These are phyloP conservation scores for Emys orbicularis DNA, from an alignment of 2,797 vertebrate species.

Conservation along the genomic window DNA sequence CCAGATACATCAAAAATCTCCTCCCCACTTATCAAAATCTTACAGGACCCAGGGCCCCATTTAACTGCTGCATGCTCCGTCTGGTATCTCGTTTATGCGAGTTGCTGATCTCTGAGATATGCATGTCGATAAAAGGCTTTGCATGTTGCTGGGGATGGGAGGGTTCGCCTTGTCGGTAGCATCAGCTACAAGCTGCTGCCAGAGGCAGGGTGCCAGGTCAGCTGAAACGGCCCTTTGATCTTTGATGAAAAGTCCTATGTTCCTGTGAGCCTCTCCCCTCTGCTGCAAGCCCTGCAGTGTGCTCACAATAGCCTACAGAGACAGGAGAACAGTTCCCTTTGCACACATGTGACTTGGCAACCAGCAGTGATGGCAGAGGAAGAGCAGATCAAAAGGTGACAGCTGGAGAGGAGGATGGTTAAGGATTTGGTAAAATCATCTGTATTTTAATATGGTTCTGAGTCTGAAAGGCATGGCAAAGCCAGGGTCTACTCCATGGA, in stretches of 20 bases:
- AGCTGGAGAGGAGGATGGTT: neutral
- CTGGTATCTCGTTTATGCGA: neutral
- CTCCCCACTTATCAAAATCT: neutral
- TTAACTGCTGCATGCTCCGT: neutral
- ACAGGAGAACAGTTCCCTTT: neutral
- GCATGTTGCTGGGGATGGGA: neutral
- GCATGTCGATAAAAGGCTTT: neutral
- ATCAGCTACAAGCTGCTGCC: neutral
- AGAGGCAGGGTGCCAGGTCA: neutral
- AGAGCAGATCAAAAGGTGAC: neutral
- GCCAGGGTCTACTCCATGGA: neutral
- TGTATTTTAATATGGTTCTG: neutral
- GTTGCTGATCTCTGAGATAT: neutral
- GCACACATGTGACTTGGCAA: neutral
- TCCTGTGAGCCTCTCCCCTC: neutral
- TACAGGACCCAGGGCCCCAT: neutral
- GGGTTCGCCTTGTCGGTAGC: neutral
- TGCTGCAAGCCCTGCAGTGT: neutral
- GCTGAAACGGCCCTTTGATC: conserved; percentile 1
- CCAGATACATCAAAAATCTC: neutral
- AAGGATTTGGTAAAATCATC: neutral
- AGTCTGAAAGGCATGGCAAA: neutral
- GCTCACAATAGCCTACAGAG: neutral
- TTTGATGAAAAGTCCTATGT: neutral
- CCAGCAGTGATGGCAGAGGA: neutral